A percentile compares a stretch with the other conserved stretches of the same genome.
phyloP scores from a whole-genome alignment of 2,797 vertebrate genomes.

The Menidia menidia region DNA sequence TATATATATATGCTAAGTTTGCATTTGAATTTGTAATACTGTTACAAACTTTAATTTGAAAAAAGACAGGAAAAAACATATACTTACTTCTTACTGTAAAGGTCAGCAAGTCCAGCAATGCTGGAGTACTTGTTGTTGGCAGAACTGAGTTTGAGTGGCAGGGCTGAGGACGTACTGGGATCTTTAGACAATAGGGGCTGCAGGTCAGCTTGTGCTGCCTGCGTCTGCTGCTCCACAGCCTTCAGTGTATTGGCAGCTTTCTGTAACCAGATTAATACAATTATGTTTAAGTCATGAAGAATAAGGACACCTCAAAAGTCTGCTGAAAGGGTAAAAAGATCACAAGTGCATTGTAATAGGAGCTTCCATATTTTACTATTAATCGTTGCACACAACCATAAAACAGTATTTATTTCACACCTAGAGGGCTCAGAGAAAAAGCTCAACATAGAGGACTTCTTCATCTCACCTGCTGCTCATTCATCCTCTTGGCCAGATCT shows the following conservation, averaged over 20 bases:
- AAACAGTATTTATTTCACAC: too few species aligned
- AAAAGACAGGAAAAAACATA: background rate
- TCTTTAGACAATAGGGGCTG: conserved; percentile 84
- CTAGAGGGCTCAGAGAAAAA: too few species aligned
- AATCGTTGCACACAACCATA: too few species aligned
- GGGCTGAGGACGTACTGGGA: conserved; percentile 78
- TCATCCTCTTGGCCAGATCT: conserved; percentile 88
- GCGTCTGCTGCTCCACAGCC: conserved; percentile 85
- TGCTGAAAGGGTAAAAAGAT: too few species aligned
- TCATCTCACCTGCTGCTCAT: conserved; percentile 88
- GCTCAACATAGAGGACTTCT: background rate
- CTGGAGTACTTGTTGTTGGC: conserved; percentile 88
- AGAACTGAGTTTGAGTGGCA: conserved; percentile 85
- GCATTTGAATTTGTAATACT: too few species aligned
- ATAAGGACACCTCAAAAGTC: too few species aligned
- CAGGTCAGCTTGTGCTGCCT: conserved; percentile 83
- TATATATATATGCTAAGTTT: too few species aligned
- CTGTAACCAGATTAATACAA: conserved; percentile 35
- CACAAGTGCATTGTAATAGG: too few species aligned
- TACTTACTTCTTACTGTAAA: conserved; percentile 91
- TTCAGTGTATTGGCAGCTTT: conserved; percentile 75
- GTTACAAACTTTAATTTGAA: background rate
- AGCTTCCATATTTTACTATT: too few species aligned
- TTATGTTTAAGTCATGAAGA: too few species aligned
- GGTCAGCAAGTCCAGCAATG: conserved; percentile 83